phyloP scores from a whole-genome alignment of 2,113 vertebrate species.

The Megatriorchis doriae region DNA sequence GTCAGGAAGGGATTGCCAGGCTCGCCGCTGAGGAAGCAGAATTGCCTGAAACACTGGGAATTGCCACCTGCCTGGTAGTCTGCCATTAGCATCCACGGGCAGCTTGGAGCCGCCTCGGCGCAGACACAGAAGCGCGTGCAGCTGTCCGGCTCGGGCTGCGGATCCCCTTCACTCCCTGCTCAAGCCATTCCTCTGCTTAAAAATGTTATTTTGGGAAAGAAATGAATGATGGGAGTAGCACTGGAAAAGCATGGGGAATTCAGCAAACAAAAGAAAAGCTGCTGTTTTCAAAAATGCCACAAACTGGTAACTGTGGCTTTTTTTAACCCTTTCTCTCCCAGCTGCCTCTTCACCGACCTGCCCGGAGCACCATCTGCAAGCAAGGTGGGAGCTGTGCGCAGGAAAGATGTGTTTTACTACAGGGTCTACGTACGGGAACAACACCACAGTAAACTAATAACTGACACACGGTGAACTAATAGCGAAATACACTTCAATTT shows the following conservation, averaged over 20 bases:
- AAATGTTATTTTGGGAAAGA: conserved; percentile 37
- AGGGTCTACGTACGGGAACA: not conserved
- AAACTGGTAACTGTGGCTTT: not conserved
- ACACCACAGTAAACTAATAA: not conserved
- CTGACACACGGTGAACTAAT: not conserved
- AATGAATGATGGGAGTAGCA: not conserved
- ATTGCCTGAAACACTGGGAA: not conserved
- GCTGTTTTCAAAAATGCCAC: not conserved
- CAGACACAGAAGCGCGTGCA: not conserved
- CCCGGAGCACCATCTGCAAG: accelerated
- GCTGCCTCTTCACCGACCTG: not conserved
- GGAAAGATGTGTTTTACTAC: not conserved
- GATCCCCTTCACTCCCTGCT: not conserved
- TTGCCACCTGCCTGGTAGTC: not conserved
- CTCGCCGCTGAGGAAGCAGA: not conserved
- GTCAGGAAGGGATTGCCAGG: not conserved
- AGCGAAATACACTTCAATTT: not conserved
- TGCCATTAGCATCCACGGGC: not conserved
- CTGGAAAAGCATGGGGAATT: not conserved
- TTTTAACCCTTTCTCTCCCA: not conserved
- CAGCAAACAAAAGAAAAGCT: conserved; percentile 42
- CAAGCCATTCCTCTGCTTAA: not conserved
- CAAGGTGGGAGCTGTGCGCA: accelerated
- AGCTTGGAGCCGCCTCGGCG: accelerated
- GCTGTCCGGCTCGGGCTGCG: not conserved